Base-by-base conservation (phyloP, 2,888 invertebrate genomes). In the Danaus chrysippus region DNA sequence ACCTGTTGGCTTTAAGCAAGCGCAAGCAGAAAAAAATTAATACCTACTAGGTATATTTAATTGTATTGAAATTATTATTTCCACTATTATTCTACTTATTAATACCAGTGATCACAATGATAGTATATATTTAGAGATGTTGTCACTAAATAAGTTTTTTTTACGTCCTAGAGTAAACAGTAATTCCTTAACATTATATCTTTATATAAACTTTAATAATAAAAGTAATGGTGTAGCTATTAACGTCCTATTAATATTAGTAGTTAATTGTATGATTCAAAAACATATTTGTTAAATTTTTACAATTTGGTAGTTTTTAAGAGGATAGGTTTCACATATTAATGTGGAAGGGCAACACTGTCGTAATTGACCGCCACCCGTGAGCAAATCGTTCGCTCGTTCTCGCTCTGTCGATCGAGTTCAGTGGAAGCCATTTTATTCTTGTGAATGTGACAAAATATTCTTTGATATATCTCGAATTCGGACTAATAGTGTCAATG, bases 381-480 rank as follows among this genome's bases (percentile, higher is more conserved):
- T 82, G 84, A 84, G 86, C 82, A 78, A 84, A 80, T 78, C 77
- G 83, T 77, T 81, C 80, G 77, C 74, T 76, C 84, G 86, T 79
- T 87, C 86, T 87, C 87, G 87, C 86, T 88, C 86, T 87, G 87
- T 81, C 84, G 86, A 83, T 86, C 81, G 87, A 80, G 88, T 86
- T 74, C 79, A 79, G 84, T 84, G 89, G 90, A 87, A 88, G 90
- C 90, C 90, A 91, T 90, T 88, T 91, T 90, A 86, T 83, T 85
- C 83, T 85, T 81, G 89, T 87, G 86, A 80, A 86, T 87, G 89
- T 88, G 83, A 86, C 80, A 78, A 83, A 86, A 76, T 83, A 78
- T 76, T 82, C 74, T 84, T 81, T 78, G 78, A 79, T 76, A 72
- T 75, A 76, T 79, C 80, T 81, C 72, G 79, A 79, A 76, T 73